A percentile compares a stretch with the other conserved stretches of the same genome.
Evolutionary conservation across 2,113 vertebrate species (phyloP).

Genomic region (Zosterops lateralis): DNA sequence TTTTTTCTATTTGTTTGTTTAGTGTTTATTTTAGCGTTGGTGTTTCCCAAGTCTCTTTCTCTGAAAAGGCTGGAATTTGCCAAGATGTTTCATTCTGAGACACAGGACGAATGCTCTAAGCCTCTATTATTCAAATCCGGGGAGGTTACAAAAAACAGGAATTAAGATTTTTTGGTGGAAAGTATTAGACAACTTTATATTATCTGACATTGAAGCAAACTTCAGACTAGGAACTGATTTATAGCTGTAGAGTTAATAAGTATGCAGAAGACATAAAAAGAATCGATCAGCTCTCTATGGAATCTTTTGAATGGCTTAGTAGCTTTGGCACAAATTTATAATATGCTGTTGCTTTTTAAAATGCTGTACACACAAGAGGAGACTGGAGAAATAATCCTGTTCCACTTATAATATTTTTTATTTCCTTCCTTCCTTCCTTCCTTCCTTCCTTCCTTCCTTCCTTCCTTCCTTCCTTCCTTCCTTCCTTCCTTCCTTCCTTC

Average conservation of each 20-base stretch:
- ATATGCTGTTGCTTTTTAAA: background rate
- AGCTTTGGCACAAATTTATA: background rate
- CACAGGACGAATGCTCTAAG: background rate
- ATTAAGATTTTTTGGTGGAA: background rate
- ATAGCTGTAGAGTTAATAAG: background rate
- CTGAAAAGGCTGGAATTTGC: background rate
- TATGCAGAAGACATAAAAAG: constrained; percentile 2
- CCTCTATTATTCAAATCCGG: background rate
- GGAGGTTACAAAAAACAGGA: background rate
- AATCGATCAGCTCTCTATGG: background rate
- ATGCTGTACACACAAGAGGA: background rate
- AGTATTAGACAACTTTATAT: background rate
- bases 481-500: background rate
- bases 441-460: background rate
- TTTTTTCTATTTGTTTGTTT: background rate
- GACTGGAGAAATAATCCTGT: background rate
- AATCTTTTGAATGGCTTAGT: background rate
- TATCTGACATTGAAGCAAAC: background rate
- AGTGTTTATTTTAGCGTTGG: background rate
- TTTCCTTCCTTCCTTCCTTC: background rate
- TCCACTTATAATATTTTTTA: background rate
- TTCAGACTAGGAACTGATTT: background rate
- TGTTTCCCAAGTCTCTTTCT: background rate
- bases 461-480: background rate
- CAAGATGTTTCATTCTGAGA: background rate